Evolutionary conservation across 2,113 vertebrate genomes (phyloP).

Genomic region (Lampris incognitus): DNA sequence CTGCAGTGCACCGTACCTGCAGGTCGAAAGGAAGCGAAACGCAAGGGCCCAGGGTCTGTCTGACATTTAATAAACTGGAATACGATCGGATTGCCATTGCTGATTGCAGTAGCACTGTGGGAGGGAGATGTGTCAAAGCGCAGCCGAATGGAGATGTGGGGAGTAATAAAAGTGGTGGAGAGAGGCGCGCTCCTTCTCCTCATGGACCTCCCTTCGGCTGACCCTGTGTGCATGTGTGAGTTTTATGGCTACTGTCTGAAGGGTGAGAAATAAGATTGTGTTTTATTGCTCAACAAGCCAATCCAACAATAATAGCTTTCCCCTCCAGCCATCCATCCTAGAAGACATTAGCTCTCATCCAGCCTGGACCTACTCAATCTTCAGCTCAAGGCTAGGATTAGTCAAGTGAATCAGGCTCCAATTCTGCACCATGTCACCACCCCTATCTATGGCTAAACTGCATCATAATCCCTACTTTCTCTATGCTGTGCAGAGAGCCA

Average conservation of each 20-base stretch:
- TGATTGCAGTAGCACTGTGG: constrained; percentile 57
- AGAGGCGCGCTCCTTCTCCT: constrained; percentile 13
- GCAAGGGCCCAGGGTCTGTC: constrained; percentile 22
- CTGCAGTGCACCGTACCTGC: constrained; percentile 1
- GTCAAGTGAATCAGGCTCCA: constrained; percentile 58
- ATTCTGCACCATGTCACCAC: constrained; percentile 62
- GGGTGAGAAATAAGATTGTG: constrained; percentile 71
- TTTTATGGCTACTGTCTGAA: constrained; percentile 71
- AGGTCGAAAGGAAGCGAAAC: constrained; percentile 20
- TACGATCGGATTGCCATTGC: constrained; percentile 54
- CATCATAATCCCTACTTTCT: constrained; percentile 31
- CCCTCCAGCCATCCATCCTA: constrained; percentile 46
- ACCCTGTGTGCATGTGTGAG: constrained; percentile 64
- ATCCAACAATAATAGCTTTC: constrained; percentile 66
- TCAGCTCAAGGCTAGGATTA: constrained; percentile 71
- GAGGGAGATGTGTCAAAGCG: constrained; percentile 38
- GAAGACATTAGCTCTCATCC: constrained; percentile 66
- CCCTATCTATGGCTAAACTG: constrained; percentile 43
- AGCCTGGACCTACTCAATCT: constrained; percentile 60
- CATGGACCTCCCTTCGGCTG: constrained; percentile 39
- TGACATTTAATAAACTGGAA: constrained; percentile 69
- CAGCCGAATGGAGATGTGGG: constrained; percentile 27
- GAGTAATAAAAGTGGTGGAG: constrained; percentile 59
- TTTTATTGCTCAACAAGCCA: constrained; percentile 79
- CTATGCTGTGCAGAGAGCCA: neutral